Evolutionary conservation across 2,113 vertebrate genomes (phyloP).

Genomic region (Procavia capensis): DNA sequence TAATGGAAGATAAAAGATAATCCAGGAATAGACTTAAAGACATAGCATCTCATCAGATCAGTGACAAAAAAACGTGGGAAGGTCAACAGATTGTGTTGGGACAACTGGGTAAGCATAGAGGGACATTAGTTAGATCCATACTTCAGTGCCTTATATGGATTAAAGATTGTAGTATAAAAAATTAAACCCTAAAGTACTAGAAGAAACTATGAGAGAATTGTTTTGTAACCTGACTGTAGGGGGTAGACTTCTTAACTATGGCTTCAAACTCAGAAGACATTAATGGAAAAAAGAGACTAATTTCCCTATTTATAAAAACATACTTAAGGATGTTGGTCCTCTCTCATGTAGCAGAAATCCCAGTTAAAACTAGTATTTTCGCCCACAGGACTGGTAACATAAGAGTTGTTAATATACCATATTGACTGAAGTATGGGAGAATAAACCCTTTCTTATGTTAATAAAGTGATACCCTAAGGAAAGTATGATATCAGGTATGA

Average conservation of each 20-base stretch:
- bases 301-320: conserved; percentile 12
- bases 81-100: neutral
- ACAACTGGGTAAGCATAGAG: neutral
- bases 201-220: neutral
- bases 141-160: neutral
- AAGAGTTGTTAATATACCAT: no score
- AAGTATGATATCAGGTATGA: neutral
- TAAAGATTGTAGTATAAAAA: neutral
- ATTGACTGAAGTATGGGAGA: neutral
- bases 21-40: neutral
- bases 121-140: neutral
- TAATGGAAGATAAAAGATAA: neutral
- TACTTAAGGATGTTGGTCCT: neutral
- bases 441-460: neutral
- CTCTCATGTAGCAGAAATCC: neutral
- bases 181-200: neutral
- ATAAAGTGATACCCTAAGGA: neutral
- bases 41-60: neutral
- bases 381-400: neutral
- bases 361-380: neutral
- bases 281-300: neutral
- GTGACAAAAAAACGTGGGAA: neutral
- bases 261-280: conserved; percentile 3
- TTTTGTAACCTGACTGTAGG: neutral
- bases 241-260: neutral